Evolutionary conservation across 2,888 invertebrate genomes (phyloP).

Genomic region (Xiphydria camelus): DNA sequence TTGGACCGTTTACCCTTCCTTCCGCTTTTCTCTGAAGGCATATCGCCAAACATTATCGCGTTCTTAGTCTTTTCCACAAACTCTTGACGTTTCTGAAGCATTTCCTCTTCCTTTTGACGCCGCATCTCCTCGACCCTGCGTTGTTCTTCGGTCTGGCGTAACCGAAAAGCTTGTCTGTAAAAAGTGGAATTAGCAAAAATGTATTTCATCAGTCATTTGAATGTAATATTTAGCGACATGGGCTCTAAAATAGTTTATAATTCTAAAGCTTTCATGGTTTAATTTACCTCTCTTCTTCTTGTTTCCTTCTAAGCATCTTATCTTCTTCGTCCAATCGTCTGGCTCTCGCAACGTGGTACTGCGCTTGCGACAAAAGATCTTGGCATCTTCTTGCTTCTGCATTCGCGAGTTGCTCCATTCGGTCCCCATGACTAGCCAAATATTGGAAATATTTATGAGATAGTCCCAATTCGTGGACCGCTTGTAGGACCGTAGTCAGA

Average conservation of each 20-base stretch:
- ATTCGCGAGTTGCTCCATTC: slow-evolving; percentile 76
- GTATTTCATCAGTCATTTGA: too few species aligned
- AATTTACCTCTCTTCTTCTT: slow-evolving; percentile 88
- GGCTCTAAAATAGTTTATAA: too few species aligned
- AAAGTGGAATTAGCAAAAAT: too few species aligned
- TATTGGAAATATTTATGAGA: slow-evolving; percentile 91
- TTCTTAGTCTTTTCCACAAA: slow-evolving; percentile 96
- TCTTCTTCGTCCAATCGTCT: slow-evolving; percentile 93
- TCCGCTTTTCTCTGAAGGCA: slow-evolving; percentile 69
- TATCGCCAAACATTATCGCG: slow-evolving; percentile 80
- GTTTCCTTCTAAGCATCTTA: slow-evolving; percentile 79
- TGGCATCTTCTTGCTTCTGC: slow-evolving; percentile 90
- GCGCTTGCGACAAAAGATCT: slow-evolving; percentile 94
- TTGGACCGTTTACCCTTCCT: slow-evolving; percentile 63
- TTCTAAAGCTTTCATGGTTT: too few species aligned
- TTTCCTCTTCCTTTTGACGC: slow-evolving; percentile 78
- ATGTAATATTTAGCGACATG: too few species aligned
- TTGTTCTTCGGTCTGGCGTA: slow-evolving; percentile 70
- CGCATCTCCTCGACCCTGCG: slow-evolving; percentile 77
- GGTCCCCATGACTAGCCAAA: slow-evolving; percentile 75
- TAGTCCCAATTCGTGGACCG: slow-evolving; percentile 92
- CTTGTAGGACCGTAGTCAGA: slow-evolving; percentile 83
- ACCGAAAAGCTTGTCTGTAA: slow-evolving; percentile 50
- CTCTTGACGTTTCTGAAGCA: slow-evolving; percentile 87
- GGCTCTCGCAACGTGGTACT: slow-evolving; percentile 92